phyloP scores from a whole-genome alignment of 2,113 vertebrate genomes.

The Talpa occidentalis region DNA sequence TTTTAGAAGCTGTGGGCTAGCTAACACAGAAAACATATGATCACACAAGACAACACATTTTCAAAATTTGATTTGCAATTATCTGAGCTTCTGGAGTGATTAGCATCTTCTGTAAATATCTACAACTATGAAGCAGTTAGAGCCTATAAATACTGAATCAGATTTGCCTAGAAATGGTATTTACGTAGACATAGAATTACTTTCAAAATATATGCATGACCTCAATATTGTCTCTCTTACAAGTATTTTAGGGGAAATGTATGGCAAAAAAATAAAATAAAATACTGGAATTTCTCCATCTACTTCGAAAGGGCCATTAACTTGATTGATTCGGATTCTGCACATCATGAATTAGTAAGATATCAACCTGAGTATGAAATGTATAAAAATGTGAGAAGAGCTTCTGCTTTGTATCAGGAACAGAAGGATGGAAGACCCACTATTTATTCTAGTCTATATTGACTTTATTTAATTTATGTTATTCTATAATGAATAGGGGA shows the following conservation, averaged over 20 bases:
- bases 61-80: background rate
- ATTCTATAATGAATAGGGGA: background rate
- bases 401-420: background rate
- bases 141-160: background rate
- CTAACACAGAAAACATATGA: conserved; percentile 28
- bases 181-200: background rate
- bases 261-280: background rate
- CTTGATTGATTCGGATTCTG: background rate
- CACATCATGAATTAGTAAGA: background rate
- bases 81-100: background rate
- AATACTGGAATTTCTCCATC: background rate
- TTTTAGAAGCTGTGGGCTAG: background rate
- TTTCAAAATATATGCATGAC: background rate
- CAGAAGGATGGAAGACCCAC: background rate
- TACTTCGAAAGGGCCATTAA: background rate
- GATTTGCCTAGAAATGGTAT: background rate
- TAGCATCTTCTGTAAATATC: conserved; percentile 3
- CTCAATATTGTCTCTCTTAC: background rate
- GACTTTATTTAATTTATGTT: background rate
- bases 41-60: background rate
- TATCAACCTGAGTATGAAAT: background rate
- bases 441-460: no score
- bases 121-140: background rate
- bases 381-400: background rate
- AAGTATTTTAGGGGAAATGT: background rate